phyloP scores from a whole-genome alignment of 2,888 invertebrate species.

The Allophyes oxyacanthae region DNA sequence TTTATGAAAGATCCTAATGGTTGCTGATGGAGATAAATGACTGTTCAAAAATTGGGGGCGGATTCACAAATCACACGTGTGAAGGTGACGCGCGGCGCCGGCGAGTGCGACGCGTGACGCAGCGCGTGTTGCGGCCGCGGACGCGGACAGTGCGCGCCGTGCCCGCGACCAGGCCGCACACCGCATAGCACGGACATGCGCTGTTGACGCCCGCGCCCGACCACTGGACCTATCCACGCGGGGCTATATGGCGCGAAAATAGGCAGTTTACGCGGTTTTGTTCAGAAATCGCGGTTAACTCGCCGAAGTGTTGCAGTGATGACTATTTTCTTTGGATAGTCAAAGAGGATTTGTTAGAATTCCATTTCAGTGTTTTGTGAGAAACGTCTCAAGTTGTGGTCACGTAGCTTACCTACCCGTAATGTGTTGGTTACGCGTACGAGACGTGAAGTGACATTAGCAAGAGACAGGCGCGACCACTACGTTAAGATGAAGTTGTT shows the following conservation, averaged over 20 bases:
- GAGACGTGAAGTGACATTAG: slow-evolving; percentile 68
- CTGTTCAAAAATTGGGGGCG: slow-evolving; percentile 65
- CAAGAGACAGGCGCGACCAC: slow-evolving; percentile 52
- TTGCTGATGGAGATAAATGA: slow-evolving; percentile 65
- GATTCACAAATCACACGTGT: slow-evolving; percentile 60
- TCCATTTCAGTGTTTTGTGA: slow-evolving; percentile 41
- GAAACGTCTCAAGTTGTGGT: slow-evolving; percentile 38
- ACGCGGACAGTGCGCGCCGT: slow-evolving; percentile 80
- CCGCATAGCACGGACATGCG: slow-evolving; percentile 68
- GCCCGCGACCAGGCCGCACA: slow-evolving; percentile 81
- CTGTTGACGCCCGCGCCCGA: slow-evolving; percentile 49
- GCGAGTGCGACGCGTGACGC: slow-evolving; percentile 57
- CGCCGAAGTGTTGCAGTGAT: slow-evolving; percentile 58
- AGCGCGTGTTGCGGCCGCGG: slow-evolving; percentile 45
- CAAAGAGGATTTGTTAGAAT: slow-evolving; percentile 65
- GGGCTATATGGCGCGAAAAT: slow-evolving; percentile 68
- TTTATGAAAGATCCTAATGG: slow-evolving; percentile 59
- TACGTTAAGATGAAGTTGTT: slow-evolving; percentile 84
- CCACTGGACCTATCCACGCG: slow-evolving; percentile 54
- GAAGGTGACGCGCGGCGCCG: slow-evolving; percentile 64
- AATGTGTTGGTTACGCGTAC: slow-evolving; percentile 65
- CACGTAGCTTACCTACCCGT: slow-evolving; percentile 51
- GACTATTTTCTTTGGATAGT: slow-evolving; percentile 65
- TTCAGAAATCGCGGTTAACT: slow-evolving; percentile 68
- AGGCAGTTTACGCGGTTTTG: slow-evolving; percentile 70